A percentile compares a stretch with the other conserved stretches of the same genome.
Evolutionary conservation across 1,140 invertebrate species (phyloP).

Genomic region (Eriosoma lanigerum): DNA sequence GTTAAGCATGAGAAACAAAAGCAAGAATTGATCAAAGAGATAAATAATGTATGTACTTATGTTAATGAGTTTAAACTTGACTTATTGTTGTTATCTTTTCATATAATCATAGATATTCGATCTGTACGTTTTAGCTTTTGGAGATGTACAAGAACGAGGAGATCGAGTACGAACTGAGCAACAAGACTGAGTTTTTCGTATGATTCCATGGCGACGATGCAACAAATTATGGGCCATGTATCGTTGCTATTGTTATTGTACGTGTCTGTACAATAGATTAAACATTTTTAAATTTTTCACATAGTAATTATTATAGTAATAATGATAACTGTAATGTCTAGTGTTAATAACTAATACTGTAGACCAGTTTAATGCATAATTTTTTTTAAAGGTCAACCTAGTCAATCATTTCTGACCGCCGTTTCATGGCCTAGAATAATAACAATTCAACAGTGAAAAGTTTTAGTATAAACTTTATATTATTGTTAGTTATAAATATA

Average conservation of each 20-base stretch:
- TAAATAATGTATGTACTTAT: slow-evolving; percentile 76
- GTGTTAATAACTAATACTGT: not conserved
- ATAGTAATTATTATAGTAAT: slow-evolving; percentile 20
- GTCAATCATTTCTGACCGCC: slow-evolving; percentile 38
- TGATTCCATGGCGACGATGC: slow-evolving; percentile 59
- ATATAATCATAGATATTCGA: slow-evolving; percentile 48
- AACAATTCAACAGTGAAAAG: not conserved
- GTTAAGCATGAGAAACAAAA: slow-evolving; percentile 89
- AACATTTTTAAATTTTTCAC: slow-evolving; percentile 23
- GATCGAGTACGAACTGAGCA: slow-evolving; percentile 85
- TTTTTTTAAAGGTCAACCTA: slow-evolving; percentile 40
- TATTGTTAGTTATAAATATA: slow-evolving; percentile 29
- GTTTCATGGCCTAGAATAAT: slow-evolving; percentile 28
- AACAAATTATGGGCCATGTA: not conserved
- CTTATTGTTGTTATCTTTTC: slow-evolving; percentile 44
- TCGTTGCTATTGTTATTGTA: not conserved
- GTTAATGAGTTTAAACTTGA: slow-evolving; percentile 8
- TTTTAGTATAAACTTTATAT: not conserved
- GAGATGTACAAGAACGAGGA: slow-evolving; percentile 95
- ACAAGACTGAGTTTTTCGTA: slow-evolving; percentile 87
- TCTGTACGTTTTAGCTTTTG: slow-evolving; percentile 71
- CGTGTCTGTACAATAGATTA: not conserved
- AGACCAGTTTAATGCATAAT: slow-evolving; percentile 14
- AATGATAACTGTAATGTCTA: not conserved
- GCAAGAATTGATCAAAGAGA: slow-evolving; percentile 86